Percentiles rank a stretch among this genome's conserved stretches.
Evolutionary conservation across 2,113 vertebrate genomes (phyloP).

Genomic region (Mastomys natalensis): DNA sequence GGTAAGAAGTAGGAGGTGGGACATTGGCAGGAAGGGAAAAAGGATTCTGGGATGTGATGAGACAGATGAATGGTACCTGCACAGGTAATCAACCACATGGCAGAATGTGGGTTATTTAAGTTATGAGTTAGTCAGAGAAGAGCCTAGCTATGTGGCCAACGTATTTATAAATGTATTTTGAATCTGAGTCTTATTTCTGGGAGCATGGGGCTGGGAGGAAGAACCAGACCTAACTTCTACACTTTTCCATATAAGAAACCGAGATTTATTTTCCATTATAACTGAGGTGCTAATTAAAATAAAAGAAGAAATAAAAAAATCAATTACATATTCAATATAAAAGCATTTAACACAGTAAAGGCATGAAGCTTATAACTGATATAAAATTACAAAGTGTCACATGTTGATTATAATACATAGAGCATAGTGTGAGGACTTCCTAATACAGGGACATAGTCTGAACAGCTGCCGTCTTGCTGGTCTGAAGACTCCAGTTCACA

Average conservation of each 20-base stretch:
- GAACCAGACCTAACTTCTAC: too few species aligned
- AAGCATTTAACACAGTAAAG: constrained; percentile 45
- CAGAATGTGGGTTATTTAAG: too few species aligned
- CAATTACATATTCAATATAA: constrained; percentile 33
- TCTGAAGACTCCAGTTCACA: neutral
- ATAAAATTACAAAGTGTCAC: constrained; percentile 22
- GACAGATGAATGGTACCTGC: too few species aligned
- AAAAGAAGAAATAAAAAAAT: constrained; percentile 65
- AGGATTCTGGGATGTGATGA: too few species aligned
- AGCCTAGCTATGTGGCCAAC: too few species aligned
- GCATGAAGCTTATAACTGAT: constrained; percentile 47
- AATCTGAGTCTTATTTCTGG: too few species aligned
- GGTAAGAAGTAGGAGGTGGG: too few species aligned
- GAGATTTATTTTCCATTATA: constrained; percentile 63
- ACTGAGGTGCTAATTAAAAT: constrained; percentile 61
- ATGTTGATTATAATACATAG: constrained; percentile 52
- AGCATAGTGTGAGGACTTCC: neutral
- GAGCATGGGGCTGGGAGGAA: too few species aligned
- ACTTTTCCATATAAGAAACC: constrained; percentile 58
- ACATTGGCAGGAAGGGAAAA: too few species aligned
- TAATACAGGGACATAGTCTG: constrained; percentile 18
- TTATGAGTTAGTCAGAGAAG: too few species aligned
- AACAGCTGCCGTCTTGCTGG: neutral
- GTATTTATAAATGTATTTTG: too few species aligned
- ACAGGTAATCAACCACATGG: too few species aligned